Percentiles rank a stretch among this genome's conserved stretches.
Conservation (phyloP, 2,888 invertebrate species). For the Lasius platythorax region DNA sequence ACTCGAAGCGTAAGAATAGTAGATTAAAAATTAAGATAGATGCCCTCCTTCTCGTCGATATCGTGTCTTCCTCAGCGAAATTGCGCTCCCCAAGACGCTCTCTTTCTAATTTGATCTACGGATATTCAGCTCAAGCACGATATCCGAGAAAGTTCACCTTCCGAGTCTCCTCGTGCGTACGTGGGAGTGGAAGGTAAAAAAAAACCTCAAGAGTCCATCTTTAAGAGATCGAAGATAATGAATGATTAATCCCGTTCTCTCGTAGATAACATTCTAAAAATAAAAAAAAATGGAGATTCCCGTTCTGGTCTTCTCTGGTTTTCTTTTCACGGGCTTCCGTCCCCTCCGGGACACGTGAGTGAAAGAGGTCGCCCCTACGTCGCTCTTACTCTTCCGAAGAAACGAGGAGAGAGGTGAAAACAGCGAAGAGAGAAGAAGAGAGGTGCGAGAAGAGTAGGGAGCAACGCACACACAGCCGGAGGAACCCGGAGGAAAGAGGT, state of each 20-base stretch:
- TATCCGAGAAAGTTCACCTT: not conserved
- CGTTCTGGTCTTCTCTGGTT: not conserved
- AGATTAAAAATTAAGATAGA: constrained; percentile 17
- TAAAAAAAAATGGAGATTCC: not conserved
- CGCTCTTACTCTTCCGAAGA: constrained; percentile 16
- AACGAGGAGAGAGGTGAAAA: constrained; percentile 32
- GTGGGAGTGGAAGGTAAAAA: not conserved
- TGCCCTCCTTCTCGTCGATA: constrained; percentile 15
- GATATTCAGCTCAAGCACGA: not conserved
- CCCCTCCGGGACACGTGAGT: constrained; percentile 31
- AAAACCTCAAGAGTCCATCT: not conserved
- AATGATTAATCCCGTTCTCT: not conserved
- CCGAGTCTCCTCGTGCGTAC: not conserved
- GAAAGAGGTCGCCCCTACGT: constrained; percentile 18
- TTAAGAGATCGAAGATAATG: not conserved
- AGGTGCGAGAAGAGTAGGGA: constrained; percentile 58
- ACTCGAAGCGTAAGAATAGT: constrained; percentile 3
- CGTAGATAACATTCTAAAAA: not conserved
- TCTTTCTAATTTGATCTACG: constrained; percentile 14
- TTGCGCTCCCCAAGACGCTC: not conserved
- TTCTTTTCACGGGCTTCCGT: not conserved
- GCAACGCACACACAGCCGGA: constrained; percentile 42
- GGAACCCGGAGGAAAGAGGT: constrained; percentile 66
- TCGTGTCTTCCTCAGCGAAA: constrained; percentile 11
- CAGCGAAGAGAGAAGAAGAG: constrained; percentile 56